A percentile compares a stretch with the other conserved stretches of the same genome.
Evolutionary conservation across 2,888 invertebrate species (phyloP).

Genomic region (Creontiades dilutus): DNA sequence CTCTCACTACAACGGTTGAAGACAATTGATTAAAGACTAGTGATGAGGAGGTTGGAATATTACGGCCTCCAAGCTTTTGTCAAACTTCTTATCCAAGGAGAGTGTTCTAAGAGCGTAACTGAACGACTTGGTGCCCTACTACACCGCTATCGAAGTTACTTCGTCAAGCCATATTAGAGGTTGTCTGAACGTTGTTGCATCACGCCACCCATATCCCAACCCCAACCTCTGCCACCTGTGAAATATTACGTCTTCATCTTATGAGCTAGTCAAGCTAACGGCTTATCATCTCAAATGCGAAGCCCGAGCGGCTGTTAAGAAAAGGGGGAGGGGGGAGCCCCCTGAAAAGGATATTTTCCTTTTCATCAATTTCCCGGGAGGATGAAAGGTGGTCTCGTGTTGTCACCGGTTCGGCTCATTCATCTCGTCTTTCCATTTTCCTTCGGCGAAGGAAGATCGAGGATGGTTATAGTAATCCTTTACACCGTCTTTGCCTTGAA

Average conservation of each 20-base stretch:
- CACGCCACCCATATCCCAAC: neutral
- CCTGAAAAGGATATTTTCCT: constrained; percentile 8
- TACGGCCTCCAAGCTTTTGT: too few relatives aligned
- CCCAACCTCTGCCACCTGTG: neutral
- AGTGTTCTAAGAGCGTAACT: neutral
- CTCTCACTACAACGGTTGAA: neutral
- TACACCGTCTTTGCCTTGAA: neutral
- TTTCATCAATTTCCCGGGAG: neutral
- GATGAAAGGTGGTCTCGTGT: neutral
- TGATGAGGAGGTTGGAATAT: neutral
- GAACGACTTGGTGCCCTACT: neutral
- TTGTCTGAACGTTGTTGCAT: constrained; percentile 15
- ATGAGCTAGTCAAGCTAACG: constrained; percentile 2
- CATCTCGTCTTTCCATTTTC: neutral
- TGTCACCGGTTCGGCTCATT: neutral
- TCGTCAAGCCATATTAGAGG: neutral
- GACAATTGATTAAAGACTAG: neutral
- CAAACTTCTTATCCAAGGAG: neutral
- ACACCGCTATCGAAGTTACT: neutral
- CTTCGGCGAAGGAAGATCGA: neutral
- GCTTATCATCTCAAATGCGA: constrained; percentile 25
- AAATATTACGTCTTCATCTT: constrained; percentile 19
- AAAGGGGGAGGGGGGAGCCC: neutral
- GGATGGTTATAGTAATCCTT: neutral
- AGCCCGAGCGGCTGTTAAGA: neutral